A percentile compares a stretch with the other conserved stretches of the same genome.
These are phyloP conservation scores for Hormaphis cornu DNA, from an alignment of 1,140 invertebrate genomes.

Conservation along the genomic window DNA sequence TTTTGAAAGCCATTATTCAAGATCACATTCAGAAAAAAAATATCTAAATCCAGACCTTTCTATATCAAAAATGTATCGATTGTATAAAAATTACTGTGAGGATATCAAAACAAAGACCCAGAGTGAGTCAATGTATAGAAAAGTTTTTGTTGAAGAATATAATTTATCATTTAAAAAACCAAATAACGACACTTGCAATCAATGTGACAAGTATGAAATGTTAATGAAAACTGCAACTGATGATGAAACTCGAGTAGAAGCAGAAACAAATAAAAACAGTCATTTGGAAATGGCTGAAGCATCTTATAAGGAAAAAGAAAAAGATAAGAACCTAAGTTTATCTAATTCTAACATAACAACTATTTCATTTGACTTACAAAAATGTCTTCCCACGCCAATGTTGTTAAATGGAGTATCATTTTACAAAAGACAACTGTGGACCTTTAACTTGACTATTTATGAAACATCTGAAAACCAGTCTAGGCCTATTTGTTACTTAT, in stretches of 20 bases:
- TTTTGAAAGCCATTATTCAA: conserved; percentile 17
- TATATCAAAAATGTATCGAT: not conserved
- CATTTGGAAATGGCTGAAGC: not conserved
- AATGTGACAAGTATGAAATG: conserved; percentile 21
- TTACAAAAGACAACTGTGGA: conserved; percentile 42
- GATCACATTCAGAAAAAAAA: conserved; percentile 1
- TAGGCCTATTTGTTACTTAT: not conserved
- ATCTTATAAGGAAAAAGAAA: conserved; percentile 23
- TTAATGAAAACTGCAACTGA: not conserved
- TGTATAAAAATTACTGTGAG: not conserved
- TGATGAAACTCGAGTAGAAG: not conserved
- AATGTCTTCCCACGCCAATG: conserved; percentile 40
- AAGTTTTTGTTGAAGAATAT: conserved; percentile 23
- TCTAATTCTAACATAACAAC: conserved; percentile 24
- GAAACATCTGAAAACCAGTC: conserved; percentile 32
- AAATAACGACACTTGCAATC: conserved; percentile 9
- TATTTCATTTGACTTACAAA: conserved; percentile 40
- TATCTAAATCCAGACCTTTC: conserved; percentile 22
- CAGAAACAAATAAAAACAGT: not conserved
- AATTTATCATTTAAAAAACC: conserved; percentile 21
- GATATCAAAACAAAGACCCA: not conserved
- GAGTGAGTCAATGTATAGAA: conserved; percentile 6
- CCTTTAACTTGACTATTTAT: conserved; percentile 42
- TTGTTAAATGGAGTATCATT: conserved; percentile 38
- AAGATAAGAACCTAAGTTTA: conserved; percentile 21